Conservation (phyloP, 2,888 invertebrate genomes). For the Lycophotia porphyrea region DNA sequence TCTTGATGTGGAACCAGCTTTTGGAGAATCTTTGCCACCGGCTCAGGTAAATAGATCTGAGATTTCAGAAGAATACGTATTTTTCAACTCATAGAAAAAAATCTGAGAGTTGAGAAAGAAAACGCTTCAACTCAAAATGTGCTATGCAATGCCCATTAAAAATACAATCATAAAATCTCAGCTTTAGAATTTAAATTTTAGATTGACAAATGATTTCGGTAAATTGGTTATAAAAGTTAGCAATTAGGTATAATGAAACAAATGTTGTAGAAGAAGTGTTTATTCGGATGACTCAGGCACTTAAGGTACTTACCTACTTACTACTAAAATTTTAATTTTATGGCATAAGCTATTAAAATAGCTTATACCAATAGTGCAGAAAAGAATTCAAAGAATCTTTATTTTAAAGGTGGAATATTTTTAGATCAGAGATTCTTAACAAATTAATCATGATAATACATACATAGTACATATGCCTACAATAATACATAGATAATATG, state of each 20-base stretch:
- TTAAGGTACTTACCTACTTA: neutral
- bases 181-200: neutral
- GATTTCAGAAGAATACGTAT: neutral
- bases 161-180: neutral
- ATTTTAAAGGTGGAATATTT: conserved; percentile 3
- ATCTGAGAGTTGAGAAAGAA: neutral
- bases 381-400: neutral
- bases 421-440: conserved; percentile 5
- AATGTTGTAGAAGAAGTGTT: neutral
- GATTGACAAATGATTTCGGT: conserved; percentile 1
- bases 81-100: neutral
- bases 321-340: neutral
- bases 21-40: conserved; percentile 84
- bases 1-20: conserved; percentile 81
- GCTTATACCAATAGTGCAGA: neutral
- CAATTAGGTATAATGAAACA: neutral
- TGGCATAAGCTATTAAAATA: neutral
- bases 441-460: conserved; percentile 7
- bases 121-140: neutral
- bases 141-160: neutral
- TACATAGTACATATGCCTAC: neutral
- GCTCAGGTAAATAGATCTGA: conserved; percentile 80
- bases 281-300: neutral
- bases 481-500: conserved; percentile 5
- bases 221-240: neutral